phyloP scores from a whole-genome alignment of 2,797 vertebrate species.

The Hydrolagus colliei region DNA sequence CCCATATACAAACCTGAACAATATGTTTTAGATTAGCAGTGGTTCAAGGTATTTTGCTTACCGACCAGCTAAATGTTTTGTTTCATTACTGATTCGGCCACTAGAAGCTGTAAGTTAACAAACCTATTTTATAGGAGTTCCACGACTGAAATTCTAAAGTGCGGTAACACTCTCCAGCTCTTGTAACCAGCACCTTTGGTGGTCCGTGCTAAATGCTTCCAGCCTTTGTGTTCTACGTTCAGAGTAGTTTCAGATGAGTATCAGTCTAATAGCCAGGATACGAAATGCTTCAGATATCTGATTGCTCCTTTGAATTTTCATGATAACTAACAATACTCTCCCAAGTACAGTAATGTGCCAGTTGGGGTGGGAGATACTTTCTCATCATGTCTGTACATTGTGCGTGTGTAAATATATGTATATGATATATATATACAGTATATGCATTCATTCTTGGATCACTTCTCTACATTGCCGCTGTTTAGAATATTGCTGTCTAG shows the following conservation, averaged over 20 bases:
- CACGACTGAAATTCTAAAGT: not conserved
- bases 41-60: not conserved
- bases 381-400: no score
- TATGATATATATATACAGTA: no score
- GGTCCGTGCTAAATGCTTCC: not conserved
- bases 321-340: not conserved
- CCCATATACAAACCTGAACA: no score
- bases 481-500: no score
- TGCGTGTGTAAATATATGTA: no score
- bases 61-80: not conserved
- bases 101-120: not conserved
- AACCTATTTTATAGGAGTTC: not conserved
- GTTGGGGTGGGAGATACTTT: no score
- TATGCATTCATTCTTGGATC: no score
- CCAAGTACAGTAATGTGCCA: no score
- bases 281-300: not conserved
- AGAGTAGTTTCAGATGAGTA: not conserved
- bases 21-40: not conserved
- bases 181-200: not conserved
- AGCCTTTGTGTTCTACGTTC: no score
- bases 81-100: not conserved
- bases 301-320: not conserved
- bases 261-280: not conserved
- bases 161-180: not conserved
- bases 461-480: no score